These are phyloP conservation scores for Ficedula albicollis DNA, from an alignment of 2,797 vertebrate species.

Conservation along the genomic window DNA sequence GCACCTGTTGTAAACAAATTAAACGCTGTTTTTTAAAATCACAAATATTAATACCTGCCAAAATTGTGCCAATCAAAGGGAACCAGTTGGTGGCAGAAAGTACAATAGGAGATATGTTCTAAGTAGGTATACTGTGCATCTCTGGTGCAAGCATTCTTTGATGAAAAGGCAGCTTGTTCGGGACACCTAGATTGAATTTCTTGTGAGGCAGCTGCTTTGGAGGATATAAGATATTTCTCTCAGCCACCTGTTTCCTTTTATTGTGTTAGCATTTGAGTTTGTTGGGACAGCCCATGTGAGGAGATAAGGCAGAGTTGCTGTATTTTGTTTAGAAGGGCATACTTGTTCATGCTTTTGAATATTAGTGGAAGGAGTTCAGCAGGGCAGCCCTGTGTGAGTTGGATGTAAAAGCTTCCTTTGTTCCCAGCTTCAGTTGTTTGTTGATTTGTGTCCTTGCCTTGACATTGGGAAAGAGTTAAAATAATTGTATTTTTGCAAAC, in stretches of 20 bases:
- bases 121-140: conserved; percentile 54
- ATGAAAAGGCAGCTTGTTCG: conserved; percentile 77
- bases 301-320: conserved; percentile 66
- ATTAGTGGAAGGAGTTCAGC: conserved; percentile 72
- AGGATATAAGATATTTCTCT: conserved; percentile 70
- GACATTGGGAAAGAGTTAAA: conserved; percentile 76
- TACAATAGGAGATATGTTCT: conserved; percentile 65
- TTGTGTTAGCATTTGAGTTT: conserved; percentile 58
- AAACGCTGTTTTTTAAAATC: conserved; percentile 65
- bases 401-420: conserved; percentile 73
- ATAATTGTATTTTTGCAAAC: conserved; percentile 80
- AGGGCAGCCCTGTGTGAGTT: conserved; percentile 48
- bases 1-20: conserved; percentile 77
- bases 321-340: conserved; percentile 63
- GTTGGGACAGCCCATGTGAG: conserved; percentile 45
- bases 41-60: conserved; percentile 74
- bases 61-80: conserved; percentile 71
- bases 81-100: conserved; percentile 70
- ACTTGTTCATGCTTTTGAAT: conserved; percentile 54
- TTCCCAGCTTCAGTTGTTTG: conserved; percentile 68
- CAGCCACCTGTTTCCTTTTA: conserved; percentile 77
- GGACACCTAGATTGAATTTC: conserved; percentile 86
- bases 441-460: conserved; percentile 74
- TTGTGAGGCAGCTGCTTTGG: conserved; percentile 80
- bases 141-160: conserved; percentile 57